A percentile compares a stretch with the other conserved stretches of the same genome.
Evolutionary conservation across 2,797 vertebrate genomes (phyloP).

Genomic region (Mionectes olivaceus): DNA sequence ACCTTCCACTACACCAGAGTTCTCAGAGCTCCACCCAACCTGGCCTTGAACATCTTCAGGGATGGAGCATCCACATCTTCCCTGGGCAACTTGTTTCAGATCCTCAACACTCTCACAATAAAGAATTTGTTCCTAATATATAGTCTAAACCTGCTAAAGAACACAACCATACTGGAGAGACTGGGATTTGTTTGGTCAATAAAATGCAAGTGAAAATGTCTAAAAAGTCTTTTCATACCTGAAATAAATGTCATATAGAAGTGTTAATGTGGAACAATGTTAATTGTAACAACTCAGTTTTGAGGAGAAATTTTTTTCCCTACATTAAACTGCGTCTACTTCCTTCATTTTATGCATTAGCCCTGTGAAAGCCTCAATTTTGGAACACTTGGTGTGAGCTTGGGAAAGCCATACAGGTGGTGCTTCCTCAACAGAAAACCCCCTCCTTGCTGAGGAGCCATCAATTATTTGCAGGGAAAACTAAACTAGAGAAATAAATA

Average conservation of each 20-base stretch:
- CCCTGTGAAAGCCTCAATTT: conserved; percentile 37
- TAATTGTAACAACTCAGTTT: not conserved
- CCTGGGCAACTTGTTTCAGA: not conserved
- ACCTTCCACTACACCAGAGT: not conserved
- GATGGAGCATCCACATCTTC: not conserved
- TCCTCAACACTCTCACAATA: not conserved
- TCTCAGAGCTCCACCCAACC: not conserved
- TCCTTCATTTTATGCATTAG: conserved; percentile 39
- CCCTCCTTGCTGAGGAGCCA: conserved; percentile 48
- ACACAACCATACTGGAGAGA: not conserved
- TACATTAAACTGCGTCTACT: not conserved
- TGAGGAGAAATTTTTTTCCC: not conserved
- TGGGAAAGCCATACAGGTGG: conserved; percentile 30
- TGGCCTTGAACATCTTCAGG: not conserved
- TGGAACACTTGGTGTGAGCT: conserved; percentile 15
- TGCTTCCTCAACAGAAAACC: conserved; percentile 68
- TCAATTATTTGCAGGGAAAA: conserved; percentile 72
- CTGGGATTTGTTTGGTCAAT: fast-evolving
- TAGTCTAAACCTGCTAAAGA: not conserved
- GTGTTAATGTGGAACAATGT: not conserved
- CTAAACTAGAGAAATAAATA: conserved; percentile 78
- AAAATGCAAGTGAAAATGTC: not conserved
- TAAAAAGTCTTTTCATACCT: not conserved
- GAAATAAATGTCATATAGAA: not conserved
- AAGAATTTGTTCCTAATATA: not conserved